Evolutionary conservation across 2,888 invertebrate species (phyloP).

Genomic region (Dynastes hyllus): DNA sequence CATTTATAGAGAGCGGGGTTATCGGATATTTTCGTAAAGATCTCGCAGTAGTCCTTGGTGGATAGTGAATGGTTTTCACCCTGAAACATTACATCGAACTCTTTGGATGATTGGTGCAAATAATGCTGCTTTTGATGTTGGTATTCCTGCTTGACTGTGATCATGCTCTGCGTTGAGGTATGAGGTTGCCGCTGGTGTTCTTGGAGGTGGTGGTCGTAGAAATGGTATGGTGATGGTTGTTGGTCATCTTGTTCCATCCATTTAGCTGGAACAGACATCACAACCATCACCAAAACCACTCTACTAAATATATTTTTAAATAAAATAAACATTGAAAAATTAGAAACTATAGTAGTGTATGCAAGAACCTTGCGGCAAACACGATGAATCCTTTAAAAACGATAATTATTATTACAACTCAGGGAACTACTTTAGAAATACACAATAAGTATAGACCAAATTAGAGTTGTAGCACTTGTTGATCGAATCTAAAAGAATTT

Average conservation of each 20-base stretch:
- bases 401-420: too few relatives aligned
- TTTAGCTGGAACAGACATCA: constrained; percentile 66
- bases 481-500: too few relatives aligned
- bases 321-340: too few relatives aligned
- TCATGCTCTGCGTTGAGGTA: background rate
- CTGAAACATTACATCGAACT: background rate
- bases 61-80: background rate
- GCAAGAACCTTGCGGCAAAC: too few relatives aligned
- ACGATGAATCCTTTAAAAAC: too few relatives aligned
- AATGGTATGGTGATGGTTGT: constrained; percentile 58
- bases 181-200: constrained; percentile 35
- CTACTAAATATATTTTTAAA: constrained; percentile 20
- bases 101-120: background rate
- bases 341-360: too few relatives aligned
- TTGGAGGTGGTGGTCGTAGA: constrained; percentile 32
- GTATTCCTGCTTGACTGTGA: constrained; percentile 6
- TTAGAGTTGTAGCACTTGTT: too few relatives aligned
- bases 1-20: constrained; percentile 74
- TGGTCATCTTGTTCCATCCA: constrained; percentile 64
- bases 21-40: constrained; percentile 64
- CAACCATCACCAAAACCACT: constrained; percentile 54
- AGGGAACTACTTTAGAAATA: too few relatives aligned
- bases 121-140: constrained; percentile 3
- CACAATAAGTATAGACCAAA: too few relatives aligned
- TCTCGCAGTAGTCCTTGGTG: constrained; percentile 63